Conservation (phyloP, 2,797 vertebrate genomes). For the Sebastes goodei region DNA sequence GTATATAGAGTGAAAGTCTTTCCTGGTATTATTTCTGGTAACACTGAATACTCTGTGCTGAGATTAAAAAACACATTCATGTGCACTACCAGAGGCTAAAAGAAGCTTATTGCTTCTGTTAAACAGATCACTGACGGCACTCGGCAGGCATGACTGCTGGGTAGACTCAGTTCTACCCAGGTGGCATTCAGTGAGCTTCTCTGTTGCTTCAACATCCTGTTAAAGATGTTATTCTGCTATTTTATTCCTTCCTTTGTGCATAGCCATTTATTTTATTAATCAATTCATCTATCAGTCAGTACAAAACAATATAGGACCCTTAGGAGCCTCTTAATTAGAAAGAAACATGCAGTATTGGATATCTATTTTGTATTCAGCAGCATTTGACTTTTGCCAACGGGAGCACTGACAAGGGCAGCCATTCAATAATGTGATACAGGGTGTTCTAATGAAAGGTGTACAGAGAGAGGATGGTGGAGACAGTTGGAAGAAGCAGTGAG, state of each 20-base stretch:
- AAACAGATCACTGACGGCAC: constrained; percentile 17
- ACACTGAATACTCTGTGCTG: background rate
- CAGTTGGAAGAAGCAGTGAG: background rate
- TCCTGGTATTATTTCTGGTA: background rate
- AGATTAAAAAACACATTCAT: background rate
- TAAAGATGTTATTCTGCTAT: constrained; percentile 9
- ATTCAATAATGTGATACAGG: constrained; percentile 53
- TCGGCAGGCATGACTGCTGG: constrained; percentile 13
- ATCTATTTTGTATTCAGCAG: constrained; percentile 43
- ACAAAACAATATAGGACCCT: constrained; percentile 10
- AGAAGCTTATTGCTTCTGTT: constrained; percentile 12
- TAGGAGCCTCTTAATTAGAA: constrained; percentile 23
- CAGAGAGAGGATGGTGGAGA: constrained; percentile 5
- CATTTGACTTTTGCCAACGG: constrained; percentile 50
- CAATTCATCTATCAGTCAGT: constrained; percentile 18
- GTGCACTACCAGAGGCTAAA: constrained; percentile 6
- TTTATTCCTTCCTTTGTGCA: constrained; percentile 1
- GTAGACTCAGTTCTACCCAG: constrained; percentile 25
- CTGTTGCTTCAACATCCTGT: constrained; percentile 5
- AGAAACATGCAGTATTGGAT: constrained; percentile 32
- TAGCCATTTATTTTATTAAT: constrained; percentile 2
- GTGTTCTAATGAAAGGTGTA: constrained; percentile 39
- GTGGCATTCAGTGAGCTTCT: background rate
- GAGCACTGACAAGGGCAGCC: constrained; percentile 40
- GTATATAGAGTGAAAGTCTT: background rate